Evolutionary conservation across 2,113 vertebrate species (phyloP).

Genomic region (Menura novaehollandiae): DNA sequence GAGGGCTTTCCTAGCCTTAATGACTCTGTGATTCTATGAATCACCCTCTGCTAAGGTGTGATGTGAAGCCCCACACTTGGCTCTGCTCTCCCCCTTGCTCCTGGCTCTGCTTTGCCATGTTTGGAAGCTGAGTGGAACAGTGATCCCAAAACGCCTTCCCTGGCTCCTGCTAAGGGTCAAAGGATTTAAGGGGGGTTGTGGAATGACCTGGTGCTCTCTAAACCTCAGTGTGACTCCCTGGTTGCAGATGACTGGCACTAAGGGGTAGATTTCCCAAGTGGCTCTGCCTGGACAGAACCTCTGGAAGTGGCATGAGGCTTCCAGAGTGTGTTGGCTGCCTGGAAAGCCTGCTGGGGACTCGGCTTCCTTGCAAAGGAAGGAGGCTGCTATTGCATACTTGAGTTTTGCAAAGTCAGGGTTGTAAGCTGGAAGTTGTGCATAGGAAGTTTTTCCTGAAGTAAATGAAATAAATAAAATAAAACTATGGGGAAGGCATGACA

Average conservation of each 20-base stretch:
- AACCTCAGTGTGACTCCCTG: accelerated
- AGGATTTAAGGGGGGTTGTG: background rate
- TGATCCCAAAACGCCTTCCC: background rate
- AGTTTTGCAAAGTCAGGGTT: background rate
- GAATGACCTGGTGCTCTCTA: background rate
- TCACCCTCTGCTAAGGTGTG: background rate
- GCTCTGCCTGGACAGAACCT: background rate
- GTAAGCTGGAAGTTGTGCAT: background rate
- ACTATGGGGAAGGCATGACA: background rate
- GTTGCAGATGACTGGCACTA: background rate
- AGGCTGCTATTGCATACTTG: background rate
- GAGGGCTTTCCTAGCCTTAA: background rate
- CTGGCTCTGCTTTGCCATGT: background rate
- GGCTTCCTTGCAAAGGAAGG: background rate
- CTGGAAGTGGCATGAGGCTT: background rate
- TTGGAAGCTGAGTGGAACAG: background rate
- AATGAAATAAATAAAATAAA: background rate
- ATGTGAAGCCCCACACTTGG: accelerated
- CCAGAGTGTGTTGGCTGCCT: background rate
- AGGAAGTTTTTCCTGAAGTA: background rate
- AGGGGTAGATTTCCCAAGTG: background rate
- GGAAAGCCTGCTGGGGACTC: background rate
- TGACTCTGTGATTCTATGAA: background rate
- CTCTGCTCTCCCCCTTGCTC: background rate
- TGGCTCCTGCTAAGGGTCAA: background rate